Base-by-base conservation (phyloP, 2,888 invertebrate genomes). In the Alsophila aescularia region DNA sequence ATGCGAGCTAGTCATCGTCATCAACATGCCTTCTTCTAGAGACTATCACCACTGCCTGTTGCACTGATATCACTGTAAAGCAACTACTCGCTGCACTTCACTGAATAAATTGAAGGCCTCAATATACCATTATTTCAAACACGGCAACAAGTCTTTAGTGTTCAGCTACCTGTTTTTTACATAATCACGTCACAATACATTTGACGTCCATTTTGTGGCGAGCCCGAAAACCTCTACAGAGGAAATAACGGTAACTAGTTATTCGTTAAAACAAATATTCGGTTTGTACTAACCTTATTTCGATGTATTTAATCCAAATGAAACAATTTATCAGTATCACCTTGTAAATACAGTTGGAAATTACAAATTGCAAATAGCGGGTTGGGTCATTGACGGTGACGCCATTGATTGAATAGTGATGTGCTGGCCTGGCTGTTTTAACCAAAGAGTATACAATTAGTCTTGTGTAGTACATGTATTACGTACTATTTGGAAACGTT, bases 171-270 rank as follows among this genome's bases (percentile, higher is more conserved):
- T 58, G 64, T 71, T 75, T 75, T 86, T 88, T 87, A 87, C 81
- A 87, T 87, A 88, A 89, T 88, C 89, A 86, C 83, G 85, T 83
- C 85, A 88, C 85, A 83, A 83, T 76, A 79, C 74, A 75, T 72
- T 75, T 82, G 90, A 88, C 90, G 89, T 89, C 90, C 90, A 90
- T 90, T 88, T 90, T 90, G 90, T 89, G 77, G 72, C 68, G 73
- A 74, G 72, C 73, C 62, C 62, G 67, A 77, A 70, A 45, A 16
- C 13, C 1, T n/a, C 6, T 29, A 29, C 29, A 29, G 29, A 10
- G n/a, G 10, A 29, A n/a, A 29, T 8, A n/a, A 8, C 3, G 8
- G 24, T 7, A 24, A 2, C 5, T 2, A n/a, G 24, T 7, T 24
- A 8, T 24, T 24, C 5, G 24, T 24, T 7, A 6, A 5, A 15